These are phyloP conservation scores for Actinia equina DNA, from an alignment of 64 coral and sea anemone species.

Conservation along the genomic window DNA sequence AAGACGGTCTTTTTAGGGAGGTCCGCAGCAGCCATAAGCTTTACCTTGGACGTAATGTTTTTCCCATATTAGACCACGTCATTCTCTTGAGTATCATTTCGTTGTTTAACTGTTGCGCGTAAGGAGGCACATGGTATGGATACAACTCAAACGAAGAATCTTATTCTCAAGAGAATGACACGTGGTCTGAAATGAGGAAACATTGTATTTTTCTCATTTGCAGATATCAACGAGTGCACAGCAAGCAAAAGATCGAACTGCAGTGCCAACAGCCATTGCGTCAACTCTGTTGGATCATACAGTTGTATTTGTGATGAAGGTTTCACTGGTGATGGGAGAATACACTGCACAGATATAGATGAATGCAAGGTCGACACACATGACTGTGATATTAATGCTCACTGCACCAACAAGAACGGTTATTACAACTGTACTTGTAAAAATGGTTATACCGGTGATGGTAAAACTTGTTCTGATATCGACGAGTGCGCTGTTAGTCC, in stretches of 20 bases:
- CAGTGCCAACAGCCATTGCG: slow-evolving; percentile 4
- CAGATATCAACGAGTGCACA: slow-evolving; percentile 17
- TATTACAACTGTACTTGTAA: slow-evolving; percentile 17
- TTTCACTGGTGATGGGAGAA: background rate
- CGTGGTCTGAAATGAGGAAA: background rate
- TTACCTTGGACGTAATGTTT: too few relatives aligned
- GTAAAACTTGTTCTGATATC: slow-evolving; percentile 4
- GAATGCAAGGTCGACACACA: background rate
- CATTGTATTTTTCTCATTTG: background rate
- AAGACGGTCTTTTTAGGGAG: too few relatives aligned
- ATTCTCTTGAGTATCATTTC: too few relatives aligned
- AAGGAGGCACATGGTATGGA: too few relatives aligned
- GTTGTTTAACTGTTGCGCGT: too few relatives aligned
- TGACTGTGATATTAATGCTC: background rate
- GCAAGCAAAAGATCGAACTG: background rate
- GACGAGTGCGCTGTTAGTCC: slow-evolving; percentile 28
- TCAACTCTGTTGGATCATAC: slow-evolving; percentile 18
- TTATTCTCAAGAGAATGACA: background rate
- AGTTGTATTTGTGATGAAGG: background rate
- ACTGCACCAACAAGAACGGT: background rate
- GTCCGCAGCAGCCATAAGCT: too few relatives aligned
- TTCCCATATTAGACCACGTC: too few relatives aligned
- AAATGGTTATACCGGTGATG: slow-evolving; percentile 20
- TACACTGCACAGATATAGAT: background rate
- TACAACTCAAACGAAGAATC: background rate